Conservation (phyloP, 2,888 invertebrate genomes). For the Hirudinaria manillensis region DNA sequence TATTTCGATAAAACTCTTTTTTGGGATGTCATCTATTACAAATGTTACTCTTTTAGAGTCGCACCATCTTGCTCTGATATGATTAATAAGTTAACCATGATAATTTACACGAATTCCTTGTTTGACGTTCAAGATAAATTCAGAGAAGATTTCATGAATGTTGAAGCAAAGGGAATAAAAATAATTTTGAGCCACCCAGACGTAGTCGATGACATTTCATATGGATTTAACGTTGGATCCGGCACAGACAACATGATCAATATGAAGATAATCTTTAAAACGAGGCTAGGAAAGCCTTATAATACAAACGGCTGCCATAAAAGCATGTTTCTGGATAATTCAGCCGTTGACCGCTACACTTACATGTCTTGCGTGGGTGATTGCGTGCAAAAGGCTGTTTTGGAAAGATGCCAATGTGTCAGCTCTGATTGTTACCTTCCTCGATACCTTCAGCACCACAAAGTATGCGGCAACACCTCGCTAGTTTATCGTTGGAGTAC, state of each 20-base stretch:
- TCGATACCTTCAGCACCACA: background rate
- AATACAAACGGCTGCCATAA: background rate
- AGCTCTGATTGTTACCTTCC: background rate
- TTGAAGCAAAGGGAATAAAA: slow-evolving; percentile 20
- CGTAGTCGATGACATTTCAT: background rate
- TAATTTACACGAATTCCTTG: slow-evolving; percentile 18
- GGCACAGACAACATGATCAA: slow-evolving; percentile 12
- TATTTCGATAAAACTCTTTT: background rate
- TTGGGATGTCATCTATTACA: background rate
- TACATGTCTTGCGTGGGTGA: background rate
- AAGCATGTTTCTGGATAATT: background rate
- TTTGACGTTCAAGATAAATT: background rate
- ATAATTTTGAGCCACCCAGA: slow-evolving; percentile 12
- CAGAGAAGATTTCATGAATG: background rate
- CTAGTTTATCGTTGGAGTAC: background rate
- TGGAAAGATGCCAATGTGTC: background rate
- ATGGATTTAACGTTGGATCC: slow-evolving; percentile 19
- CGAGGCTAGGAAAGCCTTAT: slow-evolving; percentile 6
- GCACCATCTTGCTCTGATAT: background rate
- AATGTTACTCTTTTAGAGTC: slow-evolving; percentile 10
- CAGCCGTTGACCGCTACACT: background rate
- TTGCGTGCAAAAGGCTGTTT: slow-evolving; percentile 5
- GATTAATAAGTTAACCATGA: slow-evolving; percentile 12
- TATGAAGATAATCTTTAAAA: background rate
- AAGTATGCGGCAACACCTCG: background rate